A percentile compares a stretch with the other conserved stretches of the same genome.
phyloP scores from a whole-genome alignment of 2,113 vertebrate genomes.

The Rutilus rutilus region DNA sequence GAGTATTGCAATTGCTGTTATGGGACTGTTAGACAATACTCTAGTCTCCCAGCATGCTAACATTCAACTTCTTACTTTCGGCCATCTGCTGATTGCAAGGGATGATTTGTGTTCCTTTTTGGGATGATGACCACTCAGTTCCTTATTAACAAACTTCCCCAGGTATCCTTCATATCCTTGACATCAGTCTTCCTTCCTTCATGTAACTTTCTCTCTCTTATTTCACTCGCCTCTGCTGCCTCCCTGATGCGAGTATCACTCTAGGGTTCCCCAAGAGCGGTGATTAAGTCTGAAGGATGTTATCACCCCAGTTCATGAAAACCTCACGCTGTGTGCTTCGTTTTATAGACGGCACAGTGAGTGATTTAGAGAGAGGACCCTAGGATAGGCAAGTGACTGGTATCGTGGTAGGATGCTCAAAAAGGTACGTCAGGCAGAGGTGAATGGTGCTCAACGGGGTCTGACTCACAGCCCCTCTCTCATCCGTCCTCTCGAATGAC shows the following conservation, averaged over 20 bases:
- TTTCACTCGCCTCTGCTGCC: background rate
- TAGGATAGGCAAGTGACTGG: background rate
- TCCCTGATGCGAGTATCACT: slow-evolving; percentile 11
- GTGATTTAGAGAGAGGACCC: slow-evolving; percentile 20
- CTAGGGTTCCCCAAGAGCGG: slow-evolving; percentile 28
- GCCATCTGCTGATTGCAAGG: slow-evolving; percentile 22
- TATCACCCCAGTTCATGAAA: slow-evolving; percentile 29
- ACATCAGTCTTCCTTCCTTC: background rate
- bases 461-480: slow-evolving; percentile 24
- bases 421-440: background rate
- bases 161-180: background rate
- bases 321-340: background rate
- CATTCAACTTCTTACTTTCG: background rate
- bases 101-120: background rate
- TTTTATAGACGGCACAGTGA: background rate
- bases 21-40: background rate
- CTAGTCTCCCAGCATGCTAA: background rate
- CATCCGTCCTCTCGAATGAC: background rate
- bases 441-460: slow-evolving; percentile 6
- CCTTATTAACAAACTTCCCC: background rate
- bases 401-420: background rate
- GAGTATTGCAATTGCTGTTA: background rate
- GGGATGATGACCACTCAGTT: background rate
- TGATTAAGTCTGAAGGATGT: slow-evolving; percentile 38
- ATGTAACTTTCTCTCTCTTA: background rate